Conservation (phyloP, 2,797 vertebrate genomes). For the Thunnus albacares region DNA sequence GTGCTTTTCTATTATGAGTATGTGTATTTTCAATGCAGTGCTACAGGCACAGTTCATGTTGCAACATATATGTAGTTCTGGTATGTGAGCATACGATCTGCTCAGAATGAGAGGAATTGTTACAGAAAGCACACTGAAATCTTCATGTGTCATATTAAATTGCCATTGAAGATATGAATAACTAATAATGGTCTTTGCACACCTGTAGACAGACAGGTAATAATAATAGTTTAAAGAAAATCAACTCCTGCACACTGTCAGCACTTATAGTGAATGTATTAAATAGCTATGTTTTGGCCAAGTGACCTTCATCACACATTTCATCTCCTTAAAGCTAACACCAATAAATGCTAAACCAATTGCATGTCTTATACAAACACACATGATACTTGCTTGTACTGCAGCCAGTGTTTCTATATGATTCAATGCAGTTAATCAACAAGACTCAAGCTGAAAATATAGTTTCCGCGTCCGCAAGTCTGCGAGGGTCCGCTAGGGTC, state of each 20-base stretch:
- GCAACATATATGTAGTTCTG: constrained; percentile 12
- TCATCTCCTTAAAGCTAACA: neutral
- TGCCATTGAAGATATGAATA: neutral
- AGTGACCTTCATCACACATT: neutral
- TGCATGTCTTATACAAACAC: neutral
- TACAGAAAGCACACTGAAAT: neutral
- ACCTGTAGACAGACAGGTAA: too few relatives aligned
- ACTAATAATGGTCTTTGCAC: too few relatives aligned
- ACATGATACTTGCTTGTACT: neutral
- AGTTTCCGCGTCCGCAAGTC: too few relatives aligned
- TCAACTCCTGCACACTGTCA: neutral
- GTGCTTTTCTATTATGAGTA: constrained; percentile 8
- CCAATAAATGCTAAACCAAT: neutral
- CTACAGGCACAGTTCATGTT: constrained; percentile 19
- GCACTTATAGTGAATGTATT: neutral
- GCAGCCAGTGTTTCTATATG: constrained; percentile 2
- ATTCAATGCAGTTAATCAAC: neutral
- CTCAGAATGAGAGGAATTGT: neutral
- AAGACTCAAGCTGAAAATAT: too few relatives aligned
- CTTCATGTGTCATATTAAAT: neutral
- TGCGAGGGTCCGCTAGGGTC: too few relatives aligned
- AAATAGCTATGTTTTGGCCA: neutral
- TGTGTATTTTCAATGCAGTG: constrained; percentile 35
- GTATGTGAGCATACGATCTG: constrained; percentile 13
- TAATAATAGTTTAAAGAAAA: too few relatives aligned